A percentile compares a stretch with the other conserved stretches of the same genome.
Evolutionary conservation across 2,888 invertebrate genomes (phyloP).

Genomic region (Zhuqinia jingwanae): DNA sequence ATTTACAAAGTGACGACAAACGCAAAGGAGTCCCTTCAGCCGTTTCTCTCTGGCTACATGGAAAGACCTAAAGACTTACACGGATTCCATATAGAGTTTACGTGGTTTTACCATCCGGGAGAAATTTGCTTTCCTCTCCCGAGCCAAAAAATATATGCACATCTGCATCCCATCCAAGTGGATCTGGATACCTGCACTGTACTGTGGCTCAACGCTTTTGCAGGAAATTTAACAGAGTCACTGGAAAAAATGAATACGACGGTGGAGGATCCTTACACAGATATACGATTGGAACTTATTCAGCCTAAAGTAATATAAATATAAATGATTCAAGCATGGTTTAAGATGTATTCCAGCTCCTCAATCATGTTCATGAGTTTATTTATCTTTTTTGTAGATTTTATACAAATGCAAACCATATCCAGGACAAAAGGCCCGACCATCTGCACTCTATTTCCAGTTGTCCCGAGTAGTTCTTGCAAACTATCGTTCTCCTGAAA

Average conservation of each 20-base stretch:
- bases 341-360: neutral
- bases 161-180: constrained; percentile 94
- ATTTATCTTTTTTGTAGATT: constrained; percentile 12
- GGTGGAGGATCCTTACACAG: constrained; percentile 83
- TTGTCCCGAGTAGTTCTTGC: constrained; percentile 85
- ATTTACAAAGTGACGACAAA: constrained; percentile 90
- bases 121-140: constrained; percentile 96
- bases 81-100: constrained; percentile 96
- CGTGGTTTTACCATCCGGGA: constrained; percentile 97
- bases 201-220: constrained; percentile 97
- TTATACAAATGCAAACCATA: constrained; percentile 80
- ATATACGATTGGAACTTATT: constrained; percentile 94
- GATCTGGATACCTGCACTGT: constrained; percentile 93
- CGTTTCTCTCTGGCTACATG: constrained; percentile 85
- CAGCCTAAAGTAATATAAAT: constrained; percentile 89
- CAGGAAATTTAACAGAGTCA: constrained; percentile 91
- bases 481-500: constrained; percentile 85
- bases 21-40: constrained; percentile 88
- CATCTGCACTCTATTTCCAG: constrained; percentile 92
- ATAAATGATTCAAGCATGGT: neutral
- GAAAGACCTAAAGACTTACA: constrained; percentile 91
- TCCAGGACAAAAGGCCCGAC: constrained; percentile 91
- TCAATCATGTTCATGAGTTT: neutral
- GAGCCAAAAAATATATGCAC: constrained; percentile 94
- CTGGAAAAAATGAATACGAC: constrained; percentile 82